Percentiles rank a stretch among this genome's conserved stretches.
These are phyloP conservation scores for Stenurella melanura DNA, from an alignment of 2,888 invertebrate genomes.

Conservation along the genomic window DNA sequence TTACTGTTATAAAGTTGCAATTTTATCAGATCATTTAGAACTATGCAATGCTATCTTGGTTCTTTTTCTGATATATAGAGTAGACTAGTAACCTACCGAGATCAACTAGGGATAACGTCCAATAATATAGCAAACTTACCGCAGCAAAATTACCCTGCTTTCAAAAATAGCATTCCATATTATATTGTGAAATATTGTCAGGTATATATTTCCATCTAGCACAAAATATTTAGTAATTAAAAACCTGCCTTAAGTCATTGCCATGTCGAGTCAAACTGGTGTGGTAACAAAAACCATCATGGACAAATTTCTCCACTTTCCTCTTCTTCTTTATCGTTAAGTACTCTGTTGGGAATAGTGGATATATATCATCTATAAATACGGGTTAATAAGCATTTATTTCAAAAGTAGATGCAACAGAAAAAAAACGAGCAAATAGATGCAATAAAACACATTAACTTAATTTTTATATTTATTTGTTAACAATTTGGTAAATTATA, in stretches of 20 bases:
- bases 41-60: too few relatives aligned
- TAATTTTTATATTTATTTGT: not conserved
- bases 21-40: too few relatives aligned
- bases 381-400: not conserved
- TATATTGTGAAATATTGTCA: not conserved
- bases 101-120: too few relatives aligned
- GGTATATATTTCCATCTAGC: not conserved
- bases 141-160: too few relatives aligned
- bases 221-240: constrained; percentile 1
- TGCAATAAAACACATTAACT: not conserved
- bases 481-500: not conserved
- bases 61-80: too few relatives aligned
- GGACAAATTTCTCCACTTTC: constrained; percentile 43
- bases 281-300: constrained; percentile 48
- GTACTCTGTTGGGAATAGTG: not conserved
- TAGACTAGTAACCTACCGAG: too few relatives aligned
- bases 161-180: too few relatives aligned
- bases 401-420: not conserved
- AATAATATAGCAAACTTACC: too few relatives aligned
- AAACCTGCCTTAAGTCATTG: constrained; percentile 14
- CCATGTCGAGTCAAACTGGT: constrained; percentile 42
- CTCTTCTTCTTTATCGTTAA: constrained; percentile 29
- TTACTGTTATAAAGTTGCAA: too few relatives aligned
- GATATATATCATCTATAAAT: constrained; percentile 17
- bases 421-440: not conserved